These are phyloP conservation scores for Gavia stellata DNA, from an alignment of 2,113 vertebrate genomes.

Conservation along the genomic window DNA sequence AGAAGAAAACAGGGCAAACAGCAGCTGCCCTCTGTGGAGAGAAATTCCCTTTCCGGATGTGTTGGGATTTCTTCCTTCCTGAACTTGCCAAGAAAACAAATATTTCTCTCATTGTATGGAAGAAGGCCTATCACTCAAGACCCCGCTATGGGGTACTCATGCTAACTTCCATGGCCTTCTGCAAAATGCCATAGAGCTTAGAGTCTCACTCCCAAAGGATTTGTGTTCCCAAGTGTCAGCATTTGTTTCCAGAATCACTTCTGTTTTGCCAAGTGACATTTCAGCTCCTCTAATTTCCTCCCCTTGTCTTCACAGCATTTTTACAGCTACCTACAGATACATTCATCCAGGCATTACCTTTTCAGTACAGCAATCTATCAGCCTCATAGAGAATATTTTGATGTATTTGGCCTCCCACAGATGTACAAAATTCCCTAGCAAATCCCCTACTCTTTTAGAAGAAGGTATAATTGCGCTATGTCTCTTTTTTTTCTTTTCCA, in stretches of 20 bases:
- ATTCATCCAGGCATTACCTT: not conserved
- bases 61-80: not conserved
- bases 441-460: conserved; percentile 27
- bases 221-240: not conserved
- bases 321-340: not conserved
- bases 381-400: not conserved
- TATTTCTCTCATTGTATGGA: not conserved
- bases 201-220: not conserved
- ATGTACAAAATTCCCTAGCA: conserved; percentile 20
- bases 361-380: not conserved
- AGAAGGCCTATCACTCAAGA: not conserved
- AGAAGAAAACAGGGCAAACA: not conserved
- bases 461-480: not conserved
- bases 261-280: not conserved
- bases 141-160: not conserved
- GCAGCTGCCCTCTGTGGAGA: not conserved
- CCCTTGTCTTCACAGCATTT: not conserved
- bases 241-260: not conserved
- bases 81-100: not conserved
- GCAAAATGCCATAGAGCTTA: not conserved
- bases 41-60: not conserved
- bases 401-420: conserved; percentile 32
- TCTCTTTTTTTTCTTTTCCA: not conserved
- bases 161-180: not conserved
- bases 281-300: not conserved